These are phyloP conservation scores for Lutjanus argentimaculatus DNA, from an alignment of 2,797 vertebrate genomes.

Conservation along the genomic window DNA sequence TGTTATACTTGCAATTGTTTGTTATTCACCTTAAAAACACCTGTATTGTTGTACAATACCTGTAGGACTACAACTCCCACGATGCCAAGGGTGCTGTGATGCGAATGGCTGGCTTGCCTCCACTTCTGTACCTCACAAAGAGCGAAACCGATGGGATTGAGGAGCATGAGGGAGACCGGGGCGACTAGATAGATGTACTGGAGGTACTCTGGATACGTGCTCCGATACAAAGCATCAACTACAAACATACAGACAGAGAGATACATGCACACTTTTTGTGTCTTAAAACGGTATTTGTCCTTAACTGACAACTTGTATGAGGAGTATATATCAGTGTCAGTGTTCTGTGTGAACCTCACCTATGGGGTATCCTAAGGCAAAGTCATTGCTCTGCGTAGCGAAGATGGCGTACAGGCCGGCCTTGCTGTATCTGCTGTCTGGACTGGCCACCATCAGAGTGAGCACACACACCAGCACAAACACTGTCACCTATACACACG, in stretches of 20 bases:
- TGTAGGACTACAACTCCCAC: conserved; percentile 91
- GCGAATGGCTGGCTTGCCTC: conserved; percentile 82
- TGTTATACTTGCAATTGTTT: not conserved
- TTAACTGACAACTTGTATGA: not conserved
- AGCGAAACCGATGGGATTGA: conserved; percentile 97
- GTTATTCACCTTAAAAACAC: not conserved
- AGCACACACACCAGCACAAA: conserved; percentile 93
- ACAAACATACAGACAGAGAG: conserved; percentile 4
- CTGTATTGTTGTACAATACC: conserved; percentile 56
- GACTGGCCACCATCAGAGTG: conserved; percentile 92
- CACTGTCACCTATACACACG: conserved; percentile 82
- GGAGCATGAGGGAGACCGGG: conserved; percentile 96
- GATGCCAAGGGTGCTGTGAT: conserved; percentile 90
- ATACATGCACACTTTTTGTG: not conserved
- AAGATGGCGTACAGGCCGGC: conserved; percentile 98
- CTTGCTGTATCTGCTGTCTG: conserved; percentile 93
- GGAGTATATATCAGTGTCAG: not conserved
- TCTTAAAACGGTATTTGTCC: not conserved
- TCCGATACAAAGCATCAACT: conserved; percentile 85
- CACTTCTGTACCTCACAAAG: conserved; percentile 97
- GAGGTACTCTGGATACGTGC: conserved; percentile 95
- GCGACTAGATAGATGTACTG: conserved; percentile 99
- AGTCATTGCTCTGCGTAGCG: conserved; percentile 98
- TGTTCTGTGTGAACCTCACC: conserved; percentile 85
- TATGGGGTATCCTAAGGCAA: conserved; percentile 97